Conservation (phyloP, 2,113 vertebrate genomes). For the Ctenomys sociabilis region DNA sequence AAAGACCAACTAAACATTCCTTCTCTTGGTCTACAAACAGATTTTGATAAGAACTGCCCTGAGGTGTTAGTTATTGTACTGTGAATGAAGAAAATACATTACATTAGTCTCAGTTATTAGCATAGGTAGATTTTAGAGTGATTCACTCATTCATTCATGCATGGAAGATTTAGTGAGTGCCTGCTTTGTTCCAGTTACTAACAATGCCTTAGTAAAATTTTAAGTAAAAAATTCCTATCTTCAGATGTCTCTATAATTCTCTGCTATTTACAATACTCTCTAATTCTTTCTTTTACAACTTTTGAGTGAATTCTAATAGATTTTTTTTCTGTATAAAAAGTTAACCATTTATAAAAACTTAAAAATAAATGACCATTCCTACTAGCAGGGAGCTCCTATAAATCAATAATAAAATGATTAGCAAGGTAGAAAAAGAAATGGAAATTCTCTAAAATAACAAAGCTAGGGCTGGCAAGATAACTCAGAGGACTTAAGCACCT, state of each 20-base stretch:
- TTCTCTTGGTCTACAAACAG: neutral
- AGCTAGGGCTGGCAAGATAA: neutral
- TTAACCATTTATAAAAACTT: no score
- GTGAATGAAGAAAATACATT: neutral
- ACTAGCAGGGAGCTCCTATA: neutral
- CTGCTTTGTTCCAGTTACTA: slow-evolving; percentile 4
- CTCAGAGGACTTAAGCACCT: no score
- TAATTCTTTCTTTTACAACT: neutral
- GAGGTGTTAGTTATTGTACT: neutral
- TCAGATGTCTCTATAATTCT: neutral
- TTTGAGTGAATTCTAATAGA: neutral
- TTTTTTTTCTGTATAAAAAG: neutral
- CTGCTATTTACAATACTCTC: neutral
- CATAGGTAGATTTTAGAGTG: neutral
- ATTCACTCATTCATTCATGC: neutral
- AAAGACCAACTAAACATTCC: neutral
- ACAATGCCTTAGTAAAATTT: neutral
- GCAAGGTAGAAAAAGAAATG: neutral
- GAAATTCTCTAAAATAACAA: slow-evolving; percentile 28
- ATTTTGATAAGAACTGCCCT: neutral
- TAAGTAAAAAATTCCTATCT: neutral
- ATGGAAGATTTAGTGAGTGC: neutral
- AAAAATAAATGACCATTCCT: neutral
- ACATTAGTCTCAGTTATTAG: neutral
- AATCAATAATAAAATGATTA: slow-evolving; percentile 47